Percentiles rank a stretch among this genome's conserved stretches.
These are phyloP conservation scores for Diorhabda elongata DNA, from an alignment of 1,140 invertebrate genomes.

Conservation along the genomic window DNA sequence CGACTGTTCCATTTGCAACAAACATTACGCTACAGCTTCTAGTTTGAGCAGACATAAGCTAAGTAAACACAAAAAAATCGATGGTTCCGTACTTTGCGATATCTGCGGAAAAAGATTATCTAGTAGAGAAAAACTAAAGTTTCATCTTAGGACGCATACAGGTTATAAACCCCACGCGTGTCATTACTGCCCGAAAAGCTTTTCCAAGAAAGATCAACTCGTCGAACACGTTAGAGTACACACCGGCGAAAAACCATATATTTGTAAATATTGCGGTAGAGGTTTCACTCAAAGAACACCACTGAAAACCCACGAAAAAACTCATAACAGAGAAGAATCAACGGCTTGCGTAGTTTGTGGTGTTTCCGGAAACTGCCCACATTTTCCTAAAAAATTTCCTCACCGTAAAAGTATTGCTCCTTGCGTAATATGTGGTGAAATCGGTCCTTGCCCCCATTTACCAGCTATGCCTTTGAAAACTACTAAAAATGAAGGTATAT, in stretches of 20 bases:
- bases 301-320: conserved; percentile 54
- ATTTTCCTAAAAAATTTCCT: conserved; percentile 48
- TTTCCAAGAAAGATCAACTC: conserved; percentile 58
- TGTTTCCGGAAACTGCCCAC: conserved; percentile 43
- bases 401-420: conserved; percentile 58
- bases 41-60: conserved; percentile 41
- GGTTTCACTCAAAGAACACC: conserved; percentile 73
- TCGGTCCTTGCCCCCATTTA: conserved; percentile 8
- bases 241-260: conserved; percentile 62
- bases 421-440: conserved; percentile 53
- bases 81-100: conserved; percentile 55
- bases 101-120: conserved; percentile 77
- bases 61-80: conserved; percentile 38
- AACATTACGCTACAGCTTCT: conserved; percentile 44
- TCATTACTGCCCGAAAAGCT: conserved; percentile 62
- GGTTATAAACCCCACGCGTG: conserved; percentile 72
- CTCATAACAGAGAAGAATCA: conserved; percentile 70
- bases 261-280: conserved; percentile 66
- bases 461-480: neutral
- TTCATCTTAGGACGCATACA: conserved; percentile 66
- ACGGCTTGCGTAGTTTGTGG: conserved; percentile 60
- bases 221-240: conserved; percentile 61
- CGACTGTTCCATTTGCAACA: conserved; percentile 42
- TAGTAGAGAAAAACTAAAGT: conserved; percentile 64
- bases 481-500: neutral